Percentiles rank a stretch among this genome's conserved stretches.
These are phyloP conservation scores for Coregonus ussuriensis DNA, from an alignment of 2,797 vertebrate species.

Conservation along the genomic window DNA sequence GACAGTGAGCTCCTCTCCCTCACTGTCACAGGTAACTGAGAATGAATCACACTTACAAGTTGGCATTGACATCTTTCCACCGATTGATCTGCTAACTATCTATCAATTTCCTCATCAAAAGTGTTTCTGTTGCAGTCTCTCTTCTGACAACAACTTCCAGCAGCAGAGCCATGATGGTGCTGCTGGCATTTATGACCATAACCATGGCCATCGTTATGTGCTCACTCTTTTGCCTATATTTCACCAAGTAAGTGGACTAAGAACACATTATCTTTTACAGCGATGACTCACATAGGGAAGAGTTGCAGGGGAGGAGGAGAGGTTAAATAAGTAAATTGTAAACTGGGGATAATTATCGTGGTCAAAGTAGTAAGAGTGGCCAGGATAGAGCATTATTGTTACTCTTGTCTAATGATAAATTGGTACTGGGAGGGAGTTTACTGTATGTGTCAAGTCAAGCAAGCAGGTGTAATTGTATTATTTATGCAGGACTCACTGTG, in stretches of 20 bases:
- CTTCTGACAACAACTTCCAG: background rate
- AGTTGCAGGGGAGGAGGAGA: no score
- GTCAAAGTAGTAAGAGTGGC: no score
- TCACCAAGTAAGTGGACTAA: background rate
- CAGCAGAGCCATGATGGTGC: background rate
- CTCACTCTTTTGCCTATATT: background rate
- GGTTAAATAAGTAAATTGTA: no score
- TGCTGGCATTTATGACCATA: background rate
- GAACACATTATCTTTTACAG: background rate
- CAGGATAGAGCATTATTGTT: no score
- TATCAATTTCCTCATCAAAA: no score
- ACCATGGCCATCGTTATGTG: background rate
- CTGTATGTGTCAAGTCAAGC: background rate
- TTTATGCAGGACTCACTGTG: background rate
- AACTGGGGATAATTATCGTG: no score
- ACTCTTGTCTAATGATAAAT: no score
- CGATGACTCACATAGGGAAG: no score
- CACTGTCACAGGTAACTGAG: slow-evolving; percentile 24
- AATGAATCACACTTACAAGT: background rate
- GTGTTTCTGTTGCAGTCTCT: background rate
- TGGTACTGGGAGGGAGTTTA: no score
- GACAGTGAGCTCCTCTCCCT: slow-evolving; percentile 16
- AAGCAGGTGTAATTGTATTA: background rate
- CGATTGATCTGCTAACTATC: background rate
- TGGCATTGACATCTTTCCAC: background rate